Evolutionary conservation across 2,113 vertebrate genomes (phyloP).

Genomic region (Serilophus lunatus): DNA sequence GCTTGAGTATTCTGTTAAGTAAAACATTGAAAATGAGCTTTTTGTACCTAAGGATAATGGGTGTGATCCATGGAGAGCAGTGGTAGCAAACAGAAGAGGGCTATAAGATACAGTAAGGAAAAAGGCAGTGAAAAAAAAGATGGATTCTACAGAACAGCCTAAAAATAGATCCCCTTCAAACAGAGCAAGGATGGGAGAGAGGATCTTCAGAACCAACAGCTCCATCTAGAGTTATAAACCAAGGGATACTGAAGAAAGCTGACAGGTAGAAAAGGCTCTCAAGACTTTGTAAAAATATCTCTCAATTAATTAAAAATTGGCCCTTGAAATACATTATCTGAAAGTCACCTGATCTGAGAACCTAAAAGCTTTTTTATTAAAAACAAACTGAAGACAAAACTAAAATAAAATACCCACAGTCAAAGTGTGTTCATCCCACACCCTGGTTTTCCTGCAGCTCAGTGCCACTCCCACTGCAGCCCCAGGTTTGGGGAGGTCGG

Average conservation of each 20-base stretch:
- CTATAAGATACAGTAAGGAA: not conserved
- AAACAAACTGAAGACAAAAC: not conserved
- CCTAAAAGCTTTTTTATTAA: not conserved
- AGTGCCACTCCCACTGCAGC: not conserved
- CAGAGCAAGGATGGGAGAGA: not conserved
- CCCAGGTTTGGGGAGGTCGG: not conserved
- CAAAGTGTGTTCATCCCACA: not conserved
- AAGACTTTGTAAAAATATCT: not conserved
- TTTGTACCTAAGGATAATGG: not conserved
- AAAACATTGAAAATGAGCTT: not conserved
- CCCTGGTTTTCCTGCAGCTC: not conserved
- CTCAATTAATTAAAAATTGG: not conserved
- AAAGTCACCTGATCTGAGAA: not conserved
- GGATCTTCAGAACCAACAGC: conserved; percentile 52
- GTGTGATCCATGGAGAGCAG: not conserved
- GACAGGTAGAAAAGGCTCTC: not conserved
- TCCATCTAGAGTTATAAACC: conserved; percentile 68
- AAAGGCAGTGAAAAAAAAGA: not conserved
- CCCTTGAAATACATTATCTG: not conserved
- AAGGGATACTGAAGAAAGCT: not conserved
- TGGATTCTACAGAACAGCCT: not conserved
- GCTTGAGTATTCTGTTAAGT: not conserved
- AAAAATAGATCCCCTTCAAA: conserved; percentile 23
- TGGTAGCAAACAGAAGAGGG: not conserved
- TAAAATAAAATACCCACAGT: not conserved